These are phyloP conservation scores for Caretta caretta DNA, from an alignment of 2,113 vertebrate genomes.

Conservation along the genomic window DNA sequence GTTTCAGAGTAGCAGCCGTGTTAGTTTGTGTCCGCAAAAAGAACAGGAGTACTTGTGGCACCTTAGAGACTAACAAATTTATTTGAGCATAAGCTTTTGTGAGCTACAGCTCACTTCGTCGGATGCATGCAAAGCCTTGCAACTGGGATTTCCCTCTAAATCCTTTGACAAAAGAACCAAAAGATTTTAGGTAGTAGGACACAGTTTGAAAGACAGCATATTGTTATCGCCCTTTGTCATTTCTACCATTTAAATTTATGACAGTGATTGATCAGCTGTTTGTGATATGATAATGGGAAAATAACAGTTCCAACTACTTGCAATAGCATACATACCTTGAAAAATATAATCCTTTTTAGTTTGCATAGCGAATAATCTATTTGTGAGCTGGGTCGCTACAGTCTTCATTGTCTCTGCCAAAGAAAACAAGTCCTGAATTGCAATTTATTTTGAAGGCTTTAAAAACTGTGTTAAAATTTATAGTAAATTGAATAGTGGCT, in stretches of 20 bases:
- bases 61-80: too few species aligned
- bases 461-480: not conserved
- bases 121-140: not conserved
- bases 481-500: not conserved
- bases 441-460: not conserved
- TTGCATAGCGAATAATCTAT: not conserved
- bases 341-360: not conserved
- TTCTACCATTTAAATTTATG: not conserved
- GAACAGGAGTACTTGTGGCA: too few species aligned
- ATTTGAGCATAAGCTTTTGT: too few species aligned
- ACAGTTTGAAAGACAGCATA: not conserved
- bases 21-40: too few species aligned
- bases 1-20: too few species aligned
- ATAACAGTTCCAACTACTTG: not conserved
- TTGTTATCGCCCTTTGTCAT: not conserved
- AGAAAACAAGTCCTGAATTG: not conserved
- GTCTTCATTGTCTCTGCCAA: too few species aligned
- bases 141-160: not conserved
- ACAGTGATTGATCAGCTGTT: not conserved
- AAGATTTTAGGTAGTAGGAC: not conserved
- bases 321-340: not conserved
- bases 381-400: not conserved
- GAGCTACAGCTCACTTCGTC: too few species aligned
- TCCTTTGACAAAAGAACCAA: not conserved
- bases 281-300: not conserved